phyloP scores from a whole-genome alignment of 1,140 invertebrate species.

The Cotesia typhae region DNA sequence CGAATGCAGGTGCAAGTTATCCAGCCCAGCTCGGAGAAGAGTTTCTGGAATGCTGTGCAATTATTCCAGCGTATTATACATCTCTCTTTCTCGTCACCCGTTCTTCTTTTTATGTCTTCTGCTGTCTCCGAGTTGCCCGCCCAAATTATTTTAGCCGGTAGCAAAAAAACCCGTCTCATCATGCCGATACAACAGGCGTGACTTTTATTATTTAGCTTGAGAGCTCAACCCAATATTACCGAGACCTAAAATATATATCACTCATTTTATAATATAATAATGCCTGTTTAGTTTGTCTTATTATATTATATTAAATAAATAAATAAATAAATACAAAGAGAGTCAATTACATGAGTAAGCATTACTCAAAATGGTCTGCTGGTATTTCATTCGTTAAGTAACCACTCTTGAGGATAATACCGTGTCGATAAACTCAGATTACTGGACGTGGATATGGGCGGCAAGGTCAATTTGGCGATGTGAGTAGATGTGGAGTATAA shows the following conservation, averaged over 20 bases:
- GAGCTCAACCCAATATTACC: neutral
- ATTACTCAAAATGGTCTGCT: too few species aligned
- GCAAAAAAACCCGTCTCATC: slow-evolving; percentile 13
- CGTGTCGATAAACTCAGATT: too few species aligned
- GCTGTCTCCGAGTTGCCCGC: slow-evolving; percentile 17
- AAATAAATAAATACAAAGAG: neutral
- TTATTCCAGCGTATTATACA: slow-evolving; percentile 23
- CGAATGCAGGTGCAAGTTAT: slow-evolving; percentile 28
- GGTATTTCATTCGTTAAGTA: neutral
- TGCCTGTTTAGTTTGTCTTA: neutral
- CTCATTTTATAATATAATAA: slow-evolving; percentile 2
- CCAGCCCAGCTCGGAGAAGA: slow-evolving; percentile 10
- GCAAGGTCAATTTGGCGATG: too few species aligned
- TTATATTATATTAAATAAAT: too few species aligned
- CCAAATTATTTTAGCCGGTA: neutral
- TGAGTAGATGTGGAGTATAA: too few species aligned
- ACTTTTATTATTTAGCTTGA: slow-evolving; percentile 11
- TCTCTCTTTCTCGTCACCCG: slow-evolving; percentile 13
- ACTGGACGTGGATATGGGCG: too few species aligned
- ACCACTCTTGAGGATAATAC: too few species aligned
- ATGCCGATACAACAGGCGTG: neutral
- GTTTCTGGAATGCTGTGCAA: slow-evolving; percentile 29
- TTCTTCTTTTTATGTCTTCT: slow-evolving; percentile 7
- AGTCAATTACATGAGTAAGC: too few species aligned
- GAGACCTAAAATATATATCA: neutral